These are phyloP conservation scores for Synaphobranchus kaupii DNA, from an alignment of 2,797 vertebrate genomes.

Conservation along the genomic window DNA sequence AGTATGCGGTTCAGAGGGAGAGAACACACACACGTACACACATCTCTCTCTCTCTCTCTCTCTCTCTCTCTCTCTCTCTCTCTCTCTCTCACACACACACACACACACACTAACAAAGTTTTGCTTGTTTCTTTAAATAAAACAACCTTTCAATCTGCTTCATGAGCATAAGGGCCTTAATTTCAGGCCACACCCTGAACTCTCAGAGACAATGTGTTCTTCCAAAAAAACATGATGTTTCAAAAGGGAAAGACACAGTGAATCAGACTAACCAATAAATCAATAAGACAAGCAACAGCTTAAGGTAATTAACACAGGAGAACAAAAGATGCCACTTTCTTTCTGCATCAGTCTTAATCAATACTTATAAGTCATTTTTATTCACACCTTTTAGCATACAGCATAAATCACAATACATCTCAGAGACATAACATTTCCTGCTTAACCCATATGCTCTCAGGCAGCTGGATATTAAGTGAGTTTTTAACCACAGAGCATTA, in stretches of 20 bases:
- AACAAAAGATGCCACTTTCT: background rate
- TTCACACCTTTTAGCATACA: background rate
- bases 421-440: background rate
- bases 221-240: background rate
- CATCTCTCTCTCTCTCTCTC: no score
- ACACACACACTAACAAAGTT: background rate
- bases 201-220: background rate
- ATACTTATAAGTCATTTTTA: background rate
- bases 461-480: background rate
- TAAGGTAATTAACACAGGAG: background rate
- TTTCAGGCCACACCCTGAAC: no score
- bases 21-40: no score
- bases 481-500: background rate
- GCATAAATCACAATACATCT: background rate
- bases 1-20: no score
- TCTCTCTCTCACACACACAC: background rate
- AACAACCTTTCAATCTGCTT: background rate
- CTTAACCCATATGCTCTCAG: background rate
- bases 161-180: no score
- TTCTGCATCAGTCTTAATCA: background rate
- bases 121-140: background rate
- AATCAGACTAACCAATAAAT: slow-evolving; percentile 11
- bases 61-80: no score
- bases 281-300: background rate
- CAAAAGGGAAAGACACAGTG: background rate